Evolutionary conservation across 2,797 vertebrate genomes (phyloP), one percentile per base, ranked within the genome.

Genomic region (Tadarida brasiliensis): DNA sequence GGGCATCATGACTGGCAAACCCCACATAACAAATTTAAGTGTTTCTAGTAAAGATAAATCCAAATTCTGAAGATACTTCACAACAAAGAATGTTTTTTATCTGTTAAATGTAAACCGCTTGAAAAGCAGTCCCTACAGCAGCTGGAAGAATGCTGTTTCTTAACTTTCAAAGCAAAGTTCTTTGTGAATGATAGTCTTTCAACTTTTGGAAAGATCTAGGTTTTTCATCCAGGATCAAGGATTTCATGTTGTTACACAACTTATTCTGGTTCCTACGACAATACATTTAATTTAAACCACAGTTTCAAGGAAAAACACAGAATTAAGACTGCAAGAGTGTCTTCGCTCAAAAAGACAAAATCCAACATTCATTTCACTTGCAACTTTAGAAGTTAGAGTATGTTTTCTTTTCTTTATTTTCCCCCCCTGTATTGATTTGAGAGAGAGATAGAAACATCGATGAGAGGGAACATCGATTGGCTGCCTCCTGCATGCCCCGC

Each of bases 11-110:
- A 91, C 0, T 74, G 56, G 33, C 51, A 96, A 90, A 90, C 10
- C 17, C 49, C 17, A 91, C 44, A 87, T 39, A 68, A 16, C 77
- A 94, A 96, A 74, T 88, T 89, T 81, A 91, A 85, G 67, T 59
- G n/a, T 76, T 93, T 96, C 83, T 76, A 84, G 77, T 63, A 56
- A 87, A 96, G 68, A 93, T 73, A 91, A 87, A 84, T 26, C 39
- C 65, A 91, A 93, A 83, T 74, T 88, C 77, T 94, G 54, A 91
- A 91, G 44, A 87, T 20, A 87, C 39, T 96, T 84, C 33, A 70
- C 71, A 93, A 91, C 65, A 94, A 80, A 91, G 80, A 87, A n/a
- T 76, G 47, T 10, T 94, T 93, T 94, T 85, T 78, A 89, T 67
- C 47, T 91, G 30, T 26, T 93, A 47, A 89, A 77, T 35, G 15